These are phyloP conservation scores for Choristoneura rosaceana DNA, from an alignment of 2,888 invertebrate genomes.

Conservation along the genomic window DNA sequence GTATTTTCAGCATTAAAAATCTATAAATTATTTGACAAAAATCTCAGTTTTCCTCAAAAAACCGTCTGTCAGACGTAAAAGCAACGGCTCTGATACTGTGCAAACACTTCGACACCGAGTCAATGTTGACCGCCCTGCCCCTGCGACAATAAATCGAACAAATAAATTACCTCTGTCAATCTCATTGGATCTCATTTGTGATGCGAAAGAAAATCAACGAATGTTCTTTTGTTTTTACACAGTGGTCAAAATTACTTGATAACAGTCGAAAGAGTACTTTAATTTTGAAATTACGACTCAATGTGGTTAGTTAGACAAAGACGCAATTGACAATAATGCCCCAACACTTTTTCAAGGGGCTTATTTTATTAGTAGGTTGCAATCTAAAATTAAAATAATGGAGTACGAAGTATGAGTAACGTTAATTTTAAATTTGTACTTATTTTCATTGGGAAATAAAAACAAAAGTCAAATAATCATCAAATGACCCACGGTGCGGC, in stretches of 20 bases:
- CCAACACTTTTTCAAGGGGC: background rate
- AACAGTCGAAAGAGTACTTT: no score
- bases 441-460: background rate
- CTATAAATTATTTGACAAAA: background rate
- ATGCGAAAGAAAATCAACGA: conserved; percentile 43
- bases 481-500: conserved; percentile 6
- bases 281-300: background rate
- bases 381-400: background rate
- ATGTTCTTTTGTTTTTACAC: background rate
- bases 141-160: conserved; percentile 75
- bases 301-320: background rate
- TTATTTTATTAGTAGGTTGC: background rate
- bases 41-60: conserved; percentile 15
- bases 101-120: conserved; percentile 79
- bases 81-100: conserved; percentile 60
- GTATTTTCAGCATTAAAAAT: no score
- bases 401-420: background rate
- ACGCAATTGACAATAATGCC: background rate
- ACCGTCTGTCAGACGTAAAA: conserved; percentile 45
- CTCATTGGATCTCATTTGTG: conserved; percentile 69
- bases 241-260: background rate
- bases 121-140: conserved; percentile 77
- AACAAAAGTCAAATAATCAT: conserved; percentile 8
- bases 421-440: background rate
- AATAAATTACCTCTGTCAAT: conserved; percentile 82